These are phyloP conservation scores for Nineta flava DNA, from an alignment of 2,888 invertebrate genomes.

Conservation along the genomic window DNA sequence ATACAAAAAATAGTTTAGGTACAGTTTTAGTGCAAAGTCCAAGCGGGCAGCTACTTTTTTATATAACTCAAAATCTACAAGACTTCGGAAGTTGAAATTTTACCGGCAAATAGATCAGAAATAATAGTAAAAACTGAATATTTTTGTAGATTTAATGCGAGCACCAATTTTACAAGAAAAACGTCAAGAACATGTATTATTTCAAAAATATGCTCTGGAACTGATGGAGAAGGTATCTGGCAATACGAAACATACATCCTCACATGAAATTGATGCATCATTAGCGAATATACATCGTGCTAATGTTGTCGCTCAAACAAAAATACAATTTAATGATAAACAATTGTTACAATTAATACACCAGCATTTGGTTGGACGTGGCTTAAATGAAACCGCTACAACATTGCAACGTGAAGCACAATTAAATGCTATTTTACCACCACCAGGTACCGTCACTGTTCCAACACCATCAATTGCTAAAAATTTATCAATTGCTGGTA, in stretches of 20 bases:
- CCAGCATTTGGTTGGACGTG: conserved; percentile 68
- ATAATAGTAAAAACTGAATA: too few relatives aligned
- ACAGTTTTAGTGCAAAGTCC: too few relatives aligned
- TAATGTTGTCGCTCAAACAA: conserved; percentile 90
- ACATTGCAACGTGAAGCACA: conserved; percentile 63
- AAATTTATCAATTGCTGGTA: background rate
- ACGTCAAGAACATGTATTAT: conserved; percentile 84
- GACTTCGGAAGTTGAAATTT: too few relatives aligned
- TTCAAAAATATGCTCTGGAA: conserved; percentile 86
- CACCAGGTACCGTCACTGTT: conserved; percentile 20
- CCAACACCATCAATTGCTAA: conserved; percentile 12
- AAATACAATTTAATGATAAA: conserved; percentile 85
- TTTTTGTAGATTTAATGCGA: conserved; percentile 63
- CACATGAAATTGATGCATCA: conserved; percentile 68
- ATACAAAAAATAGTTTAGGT: too few relatives aligned
- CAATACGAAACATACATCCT: conserved; percentile 63
- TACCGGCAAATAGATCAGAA: too few relatives aligned
- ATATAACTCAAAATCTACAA: too few relatives aligned
- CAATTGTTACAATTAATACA: conserved; percentile 86
- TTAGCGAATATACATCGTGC: conserved; percentile 81
- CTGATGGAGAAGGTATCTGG: conserved; percentile 82
- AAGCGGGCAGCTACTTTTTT: too few relatives aligned
- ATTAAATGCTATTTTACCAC: conserved; percentile 38
- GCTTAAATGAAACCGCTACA: conserved; percentile 54
- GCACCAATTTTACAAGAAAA: conserved; percentile 96